Evolutionary conservation across 1,140 invertebrate genomes (phyloP), one percentile per base, ranked within the genome.

Genomic region (Drepana arcuata): DNA sequence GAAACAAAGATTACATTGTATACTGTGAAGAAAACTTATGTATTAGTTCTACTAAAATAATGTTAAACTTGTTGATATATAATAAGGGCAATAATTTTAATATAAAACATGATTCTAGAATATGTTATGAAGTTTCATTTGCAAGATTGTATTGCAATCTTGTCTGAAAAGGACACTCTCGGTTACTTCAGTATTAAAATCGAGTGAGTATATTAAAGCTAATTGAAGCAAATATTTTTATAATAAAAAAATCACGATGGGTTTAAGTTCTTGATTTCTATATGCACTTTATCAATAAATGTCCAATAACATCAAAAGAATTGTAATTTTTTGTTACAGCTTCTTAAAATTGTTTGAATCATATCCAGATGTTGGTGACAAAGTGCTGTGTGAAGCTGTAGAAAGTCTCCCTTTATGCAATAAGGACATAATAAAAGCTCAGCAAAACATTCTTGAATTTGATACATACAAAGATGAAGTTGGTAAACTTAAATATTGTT

Each of bases 331-430:
- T 33, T 40, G 25, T 68, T 68, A 21, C 53, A 83, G 82, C 50
- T 84, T 83, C 45, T 45, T 83, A 27, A 83, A 84, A 53, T 45
- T 84, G 15, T 83, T 84, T 54, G 80, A 84, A 56, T 62, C 62
- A 14, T 69, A 72, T 49, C 82, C 82, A 15, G 75, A 80, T 49
- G 48, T 82, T 21, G 80, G 80, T 23, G 80, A 84, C 29, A 72
- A 67, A 38, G 59, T 84, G 10, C 55, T 84, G 12, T 80, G 74
- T 36, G 74, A 50, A 43, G 71, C 82, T n/a, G 47, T 77, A 18
- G 51, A 72, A 2, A 71, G 56, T 35, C 48, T 84, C 41, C 84
- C 87, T 40, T 35, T 86, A 7, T 91, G 90, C 66, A 87, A 93
- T 64, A 59, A 82, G 37, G 87, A 88, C 39, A 83, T 89, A 9